phyloP scores from a whole-genome alignment of 2,797 vertebrate species.

The Pseudomugil gertrudae region DNA sequence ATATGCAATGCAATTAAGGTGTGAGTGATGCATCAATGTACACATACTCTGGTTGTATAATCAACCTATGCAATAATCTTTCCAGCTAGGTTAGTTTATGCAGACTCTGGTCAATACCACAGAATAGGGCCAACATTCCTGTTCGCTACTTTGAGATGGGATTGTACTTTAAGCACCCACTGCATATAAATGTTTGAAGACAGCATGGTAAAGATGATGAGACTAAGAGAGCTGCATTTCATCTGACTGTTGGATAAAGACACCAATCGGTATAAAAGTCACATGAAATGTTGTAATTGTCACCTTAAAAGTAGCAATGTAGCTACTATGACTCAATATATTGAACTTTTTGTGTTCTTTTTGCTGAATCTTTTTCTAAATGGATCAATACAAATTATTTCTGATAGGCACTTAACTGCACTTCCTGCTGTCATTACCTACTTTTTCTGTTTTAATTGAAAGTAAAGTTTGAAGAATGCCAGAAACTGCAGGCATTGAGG shows the following conservation, averaged over 20 bases:
- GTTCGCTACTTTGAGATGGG: not conserved
- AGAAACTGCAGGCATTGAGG: too few species aligned
- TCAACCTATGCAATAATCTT: not conserved
- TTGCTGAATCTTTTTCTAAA: not conserved
- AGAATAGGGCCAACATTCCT: not conserved
- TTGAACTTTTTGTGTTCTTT: not conserved
- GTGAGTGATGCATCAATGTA: conserved; percentile 15
- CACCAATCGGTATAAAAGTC: not conserved
- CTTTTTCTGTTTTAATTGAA: too few species aligned
- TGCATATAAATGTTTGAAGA: not conserved
- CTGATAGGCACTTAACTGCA: not conserved
- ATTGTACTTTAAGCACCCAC: not conserved
- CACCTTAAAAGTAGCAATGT: not conserved
- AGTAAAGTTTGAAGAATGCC: too few species aligned
- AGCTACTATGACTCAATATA: not conserved
- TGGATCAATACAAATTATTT: not conserved
- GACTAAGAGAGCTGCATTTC: too few species aligned
- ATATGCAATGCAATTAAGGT: too few species aligned
- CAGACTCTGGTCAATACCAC: not conserved
- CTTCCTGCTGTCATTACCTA: too few species aligned
- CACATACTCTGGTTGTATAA: not conserved
- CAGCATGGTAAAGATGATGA: not conserved
- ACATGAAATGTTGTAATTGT: too few species aligned
- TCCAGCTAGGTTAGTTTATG: not conserved
- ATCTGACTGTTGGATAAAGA: not conserved